These are phyloP conservation scores for Littorina saxatilis DNA, from an alignment of 1,140 invertebrate genomes.

Conservation along the genomic window DNA sequence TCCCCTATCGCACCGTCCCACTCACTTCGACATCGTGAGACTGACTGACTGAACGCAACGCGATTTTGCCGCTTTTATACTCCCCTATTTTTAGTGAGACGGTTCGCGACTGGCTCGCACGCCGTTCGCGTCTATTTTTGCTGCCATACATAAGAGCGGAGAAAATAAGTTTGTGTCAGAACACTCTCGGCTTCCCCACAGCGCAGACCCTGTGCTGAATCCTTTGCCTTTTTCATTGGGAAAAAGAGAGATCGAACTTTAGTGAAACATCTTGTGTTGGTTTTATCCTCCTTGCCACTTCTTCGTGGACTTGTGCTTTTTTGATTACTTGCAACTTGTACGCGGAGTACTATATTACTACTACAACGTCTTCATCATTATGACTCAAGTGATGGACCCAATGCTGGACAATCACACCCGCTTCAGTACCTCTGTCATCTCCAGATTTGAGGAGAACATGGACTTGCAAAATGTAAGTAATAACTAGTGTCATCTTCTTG, in stretches of 20 bases:
- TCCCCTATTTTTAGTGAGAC: neutral
- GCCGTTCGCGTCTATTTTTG: neutral
- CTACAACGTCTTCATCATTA: too few relatives aligned
- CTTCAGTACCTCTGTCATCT: constrained; percentile 6
- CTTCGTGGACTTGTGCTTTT: neutral
- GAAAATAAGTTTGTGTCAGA: neutral
- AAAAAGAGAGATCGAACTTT: neutral
- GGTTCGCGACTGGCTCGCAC: neutral
- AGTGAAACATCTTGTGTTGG: too few relatives aligned
- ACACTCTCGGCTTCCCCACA: neutral
- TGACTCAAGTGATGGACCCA: constrained; percentile 44
- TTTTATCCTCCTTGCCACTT: too few relatives aligned
- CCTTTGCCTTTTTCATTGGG: neutral
- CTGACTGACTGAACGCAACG: too few relatives aligned
- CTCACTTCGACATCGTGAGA: neutral
- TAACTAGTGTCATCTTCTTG: neutral
- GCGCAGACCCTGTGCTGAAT: neutral
- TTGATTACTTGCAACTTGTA: neutral
- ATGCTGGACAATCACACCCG: constrained; percentile 40
- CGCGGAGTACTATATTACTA: neutral
- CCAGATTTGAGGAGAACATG: constrained; percentile 41
- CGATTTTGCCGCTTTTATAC: neutral
- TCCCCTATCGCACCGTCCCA: neutral
- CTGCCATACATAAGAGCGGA: neutral
- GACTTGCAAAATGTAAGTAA: constrained; percentile 40